These are phyloP conservation scores for Serinus canaria DNA, from an alignment of 2,113 vertebrate species.

Conservation along the genomic window DNA sequence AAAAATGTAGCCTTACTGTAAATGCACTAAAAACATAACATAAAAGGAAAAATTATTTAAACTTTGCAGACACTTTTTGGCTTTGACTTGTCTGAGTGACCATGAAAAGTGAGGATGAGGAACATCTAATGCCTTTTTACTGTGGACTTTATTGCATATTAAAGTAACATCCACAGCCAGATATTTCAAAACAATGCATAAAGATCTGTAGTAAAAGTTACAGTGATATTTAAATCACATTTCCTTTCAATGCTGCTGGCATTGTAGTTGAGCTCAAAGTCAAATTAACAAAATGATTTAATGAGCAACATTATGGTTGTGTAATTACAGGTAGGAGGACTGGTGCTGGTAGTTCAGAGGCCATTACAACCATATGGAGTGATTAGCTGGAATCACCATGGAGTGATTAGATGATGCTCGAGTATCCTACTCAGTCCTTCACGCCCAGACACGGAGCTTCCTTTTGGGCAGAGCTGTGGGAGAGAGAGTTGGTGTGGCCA, in stretches of 20 bases:
- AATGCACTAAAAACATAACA: not conserved
- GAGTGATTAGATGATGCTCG: accelerated
- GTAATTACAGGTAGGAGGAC: not conserved
- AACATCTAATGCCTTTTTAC: not conserved
- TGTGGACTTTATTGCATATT: not conserved
- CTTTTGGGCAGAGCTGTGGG: not conserved
- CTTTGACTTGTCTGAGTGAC: not conserved
- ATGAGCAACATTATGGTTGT: not conserved
- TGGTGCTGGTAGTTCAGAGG: not conserved
- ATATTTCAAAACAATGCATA: not conserved
- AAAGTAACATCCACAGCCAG: not conserved
- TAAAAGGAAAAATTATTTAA: not conserved
- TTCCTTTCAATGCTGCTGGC: not conserved
- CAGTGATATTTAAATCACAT: not conserved
- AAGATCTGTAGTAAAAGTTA: not conserved
- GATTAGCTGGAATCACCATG: too few relatives aligned
- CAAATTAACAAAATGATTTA: not conserved
- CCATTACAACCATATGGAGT: not conserved
- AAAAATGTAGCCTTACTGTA: not conserved
- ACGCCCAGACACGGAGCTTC: accelerated
- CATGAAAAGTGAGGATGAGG: not conserved
- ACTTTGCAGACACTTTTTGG: not conserved
- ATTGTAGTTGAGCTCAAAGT: not conserved
- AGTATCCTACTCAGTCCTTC: not conserved
- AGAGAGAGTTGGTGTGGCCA: not conserved